Conservation (phyloP, 35 echinoderm and acorn worm species). For the Ophiothrix spiculata region DNA sequence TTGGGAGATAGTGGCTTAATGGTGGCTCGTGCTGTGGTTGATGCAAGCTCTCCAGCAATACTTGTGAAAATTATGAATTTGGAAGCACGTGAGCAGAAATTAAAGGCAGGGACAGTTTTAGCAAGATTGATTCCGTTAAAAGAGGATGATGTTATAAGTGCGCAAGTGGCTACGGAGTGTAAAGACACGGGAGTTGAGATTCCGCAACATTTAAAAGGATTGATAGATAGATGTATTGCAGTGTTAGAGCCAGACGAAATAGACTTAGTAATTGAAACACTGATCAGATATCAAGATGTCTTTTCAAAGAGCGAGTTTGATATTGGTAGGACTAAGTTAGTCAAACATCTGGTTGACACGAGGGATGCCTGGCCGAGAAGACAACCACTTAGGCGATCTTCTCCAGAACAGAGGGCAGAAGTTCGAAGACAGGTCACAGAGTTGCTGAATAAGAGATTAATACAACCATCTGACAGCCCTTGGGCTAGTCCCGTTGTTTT, state of each 20-base stretch:
- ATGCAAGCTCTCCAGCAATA: background rate
- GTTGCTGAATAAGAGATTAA: conserved; percentile 16
- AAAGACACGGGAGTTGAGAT: background rate
- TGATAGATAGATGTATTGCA: background rate
- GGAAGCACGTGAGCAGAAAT: background rate
- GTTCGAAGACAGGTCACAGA: conserved; percentile 1
- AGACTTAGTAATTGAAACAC: background rate
- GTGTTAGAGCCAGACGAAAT: background rate
- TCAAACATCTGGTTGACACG: conserved; percentile 30
- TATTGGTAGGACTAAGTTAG: conserved; percentile 24
- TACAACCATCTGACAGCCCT: too few relatives aligned
- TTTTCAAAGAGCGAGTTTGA: conserved; percentile 33
- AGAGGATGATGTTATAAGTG: background rate
- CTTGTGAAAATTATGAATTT: background rate
- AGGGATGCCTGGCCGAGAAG: conserved; percentile 1
- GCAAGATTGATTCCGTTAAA: background rate
- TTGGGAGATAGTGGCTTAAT: background rate
- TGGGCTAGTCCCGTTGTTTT: too few relatives aligned
- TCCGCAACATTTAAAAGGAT: conserved; percentile 6
- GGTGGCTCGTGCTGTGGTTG: background rate
- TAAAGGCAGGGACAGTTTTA: background rate
- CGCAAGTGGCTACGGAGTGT: background rate
- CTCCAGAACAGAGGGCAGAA: background rate
- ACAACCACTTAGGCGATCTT: conserved; percentile 4
- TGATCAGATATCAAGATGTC: conserved; percentile 19